A percentile compares a stretch with the other conserved stretches of the same genome.
phyloP scores from a whole-genome alignment of 2,113 vertebrate species.

The Crotalus helleri region DNA sequence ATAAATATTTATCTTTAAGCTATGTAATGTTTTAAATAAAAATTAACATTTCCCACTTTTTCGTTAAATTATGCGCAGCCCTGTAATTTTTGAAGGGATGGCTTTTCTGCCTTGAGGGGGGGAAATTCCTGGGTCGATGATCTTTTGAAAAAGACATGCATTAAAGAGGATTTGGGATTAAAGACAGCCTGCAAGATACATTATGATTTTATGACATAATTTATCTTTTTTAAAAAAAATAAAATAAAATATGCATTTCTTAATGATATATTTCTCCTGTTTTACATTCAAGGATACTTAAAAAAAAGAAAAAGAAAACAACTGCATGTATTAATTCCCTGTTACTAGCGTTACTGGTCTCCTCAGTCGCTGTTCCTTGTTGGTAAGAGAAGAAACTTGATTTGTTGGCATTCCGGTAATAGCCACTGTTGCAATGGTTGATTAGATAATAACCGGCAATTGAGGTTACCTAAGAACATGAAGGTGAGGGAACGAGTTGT shows the following conservation, averaged over 20 bases:
- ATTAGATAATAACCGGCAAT: neutral
- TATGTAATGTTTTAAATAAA: neutral
- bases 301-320: neutral
- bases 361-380: neutral
- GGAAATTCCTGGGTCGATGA: neutral
- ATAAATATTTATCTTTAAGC: neutral
- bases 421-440: neutral
- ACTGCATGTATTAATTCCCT: neutral
- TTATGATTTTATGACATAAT: neutral
- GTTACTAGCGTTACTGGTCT: slow-evolving; percentile 1
- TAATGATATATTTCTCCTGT: neutral
- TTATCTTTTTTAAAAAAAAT: neutral
- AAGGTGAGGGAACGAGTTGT: neutral
- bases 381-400: neutral
- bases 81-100: neutral
- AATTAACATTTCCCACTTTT: neutral
- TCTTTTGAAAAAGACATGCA: neutral
- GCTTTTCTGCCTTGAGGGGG: neutral
- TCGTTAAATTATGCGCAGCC: neutral
- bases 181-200: neutral
- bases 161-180: neutral
- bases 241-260: neutral
- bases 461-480: neutral
- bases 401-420: neutral
- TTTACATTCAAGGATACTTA: neutral